Percentiles rank a stretch among this genome's conserved stretches.
phyloP scores from a whole-genome alignment of 1,140 invertebrate species.

The Anoplophora glabripennis region DNA sequence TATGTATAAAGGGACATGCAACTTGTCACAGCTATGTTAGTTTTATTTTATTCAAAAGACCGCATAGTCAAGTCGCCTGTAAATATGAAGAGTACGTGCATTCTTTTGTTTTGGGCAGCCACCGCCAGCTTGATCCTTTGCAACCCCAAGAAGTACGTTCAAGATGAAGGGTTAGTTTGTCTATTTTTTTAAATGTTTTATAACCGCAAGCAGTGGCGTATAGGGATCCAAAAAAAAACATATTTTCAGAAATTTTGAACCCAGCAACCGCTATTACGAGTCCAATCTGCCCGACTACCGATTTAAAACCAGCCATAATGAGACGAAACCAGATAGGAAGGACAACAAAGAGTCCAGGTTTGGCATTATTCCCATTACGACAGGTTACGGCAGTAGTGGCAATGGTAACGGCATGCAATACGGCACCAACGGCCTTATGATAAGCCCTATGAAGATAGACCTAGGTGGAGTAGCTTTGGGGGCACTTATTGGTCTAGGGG shows the following conservation, averaged over 20 bases:
- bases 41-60: not conserved
- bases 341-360: conserved; percentile 29
- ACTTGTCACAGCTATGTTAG: not conserved
- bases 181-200: too few relatives aligned
- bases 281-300: conserved; percentile 25
- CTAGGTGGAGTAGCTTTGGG: conserved; percentile 76
- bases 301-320: conserved; percentile 20
- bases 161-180: conserved; percentile 19
- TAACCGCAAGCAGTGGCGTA: too few relatives aligned
- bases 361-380: conserved; percentile 20
- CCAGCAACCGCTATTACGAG: conserved; percentile 43
- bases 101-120: not conserved
- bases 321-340: conserved; percentile 26
- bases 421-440: conserved; percentile 48
- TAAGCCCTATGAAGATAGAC: conserved; percentile 71
- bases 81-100: conserved; percentile 6
- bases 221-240: too few relatives aligned
- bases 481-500: conserved; percentile 73
- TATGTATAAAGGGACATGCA: conserved; percentile 18
- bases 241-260: conserved; percentile 40
- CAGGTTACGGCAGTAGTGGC: not conserved
- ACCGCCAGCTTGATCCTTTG: not conserved
- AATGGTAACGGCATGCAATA: conserved; percentile 42
- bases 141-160: conserved; percentile 26
- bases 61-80: not conserved